These are phyloP conservation scores for Lepas anatifera DNA, from an alignment of 2,888 invertebrate genomes.

Conservation along the genomic window DNA sequence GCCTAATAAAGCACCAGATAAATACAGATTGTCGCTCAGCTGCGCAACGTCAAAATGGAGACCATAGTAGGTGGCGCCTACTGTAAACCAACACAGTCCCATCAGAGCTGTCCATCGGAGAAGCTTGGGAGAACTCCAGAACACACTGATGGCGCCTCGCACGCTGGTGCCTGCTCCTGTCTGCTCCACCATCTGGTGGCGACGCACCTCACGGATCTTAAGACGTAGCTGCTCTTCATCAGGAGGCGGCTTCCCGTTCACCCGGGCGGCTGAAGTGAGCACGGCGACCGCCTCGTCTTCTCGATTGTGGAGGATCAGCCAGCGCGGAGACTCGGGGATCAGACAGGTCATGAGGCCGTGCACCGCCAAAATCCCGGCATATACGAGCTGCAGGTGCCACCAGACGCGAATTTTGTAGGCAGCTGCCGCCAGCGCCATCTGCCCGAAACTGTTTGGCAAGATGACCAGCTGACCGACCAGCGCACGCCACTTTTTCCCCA, in stretches of 20 bases:
- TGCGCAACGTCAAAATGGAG: constrained; percentile 35
- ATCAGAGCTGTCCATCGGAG: not conserved
- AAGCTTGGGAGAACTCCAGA: not conserved
- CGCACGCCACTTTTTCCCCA: constrained; percentile 26
- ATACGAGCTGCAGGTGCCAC: constrained; percentile 39
- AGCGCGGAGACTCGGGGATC: constrained; percentile 8
- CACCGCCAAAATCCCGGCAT: constrained; percentile 37
- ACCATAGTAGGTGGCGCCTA: constrained; percentile 37
- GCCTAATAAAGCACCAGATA: constrained; percentile 37
- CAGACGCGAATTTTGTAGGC: constrained; percentile 34
- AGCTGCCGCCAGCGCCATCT: not conserved
- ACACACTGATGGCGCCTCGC: not conserved
- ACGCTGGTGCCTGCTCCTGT: not conserved
- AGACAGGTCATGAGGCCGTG: constrained; percentile 31
- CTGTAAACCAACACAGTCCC: not conserved
- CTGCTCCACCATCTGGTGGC: not conserved
- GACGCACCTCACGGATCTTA: not conserved
- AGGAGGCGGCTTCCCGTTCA: not conserved
- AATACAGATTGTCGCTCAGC: constrained; percentile 37
- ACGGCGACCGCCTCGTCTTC: not conserved
- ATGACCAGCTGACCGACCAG: not conserved
- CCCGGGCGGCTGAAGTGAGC: not conserved
- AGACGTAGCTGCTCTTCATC: not conserved
- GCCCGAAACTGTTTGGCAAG: not conserved
- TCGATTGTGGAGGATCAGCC: not conserved